phyloP scores from a whole-genome alignment of 1,140 invertebrate species.

The Mesaphorura yosii region DNA sequence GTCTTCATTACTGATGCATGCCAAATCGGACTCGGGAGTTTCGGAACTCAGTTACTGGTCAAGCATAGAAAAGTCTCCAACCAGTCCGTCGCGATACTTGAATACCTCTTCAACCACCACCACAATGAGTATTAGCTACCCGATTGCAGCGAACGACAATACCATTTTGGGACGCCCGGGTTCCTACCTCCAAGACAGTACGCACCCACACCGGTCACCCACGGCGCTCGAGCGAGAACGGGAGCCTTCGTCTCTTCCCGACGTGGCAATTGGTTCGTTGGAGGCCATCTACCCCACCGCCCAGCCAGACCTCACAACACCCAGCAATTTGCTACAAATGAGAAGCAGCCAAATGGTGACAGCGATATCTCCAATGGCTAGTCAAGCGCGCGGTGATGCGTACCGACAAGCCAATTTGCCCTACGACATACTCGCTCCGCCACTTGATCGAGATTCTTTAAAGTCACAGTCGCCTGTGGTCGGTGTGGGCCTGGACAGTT shows the following conservation, averaged over 20 bases:
- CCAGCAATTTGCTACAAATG: no score
- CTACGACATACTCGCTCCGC: no score
- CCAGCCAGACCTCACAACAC: not conserved
- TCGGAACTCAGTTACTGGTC: conserved; percentile 75
- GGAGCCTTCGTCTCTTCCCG: conserved; percentile 11
- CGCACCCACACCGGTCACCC: conserved; percentile 32
- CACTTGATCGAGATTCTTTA: no score
- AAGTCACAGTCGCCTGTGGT: no score
- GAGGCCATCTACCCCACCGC: not conserved
- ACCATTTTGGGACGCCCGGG: no score
- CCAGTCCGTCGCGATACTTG: conserved; percentile 31
- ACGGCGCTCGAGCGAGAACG: conserved; percentile 10
- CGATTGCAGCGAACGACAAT: not conserved
- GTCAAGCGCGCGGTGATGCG: no score
- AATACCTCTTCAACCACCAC: conserved; percentile 1
- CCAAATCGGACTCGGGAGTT: conserved; percentile 68
- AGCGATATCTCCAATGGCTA: no score
- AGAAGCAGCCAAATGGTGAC: no score
- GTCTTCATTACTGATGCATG: conserved; percentile 50
- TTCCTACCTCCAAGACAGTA: not conserved
- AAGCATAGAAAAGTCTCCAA: conserved; percentile 67
- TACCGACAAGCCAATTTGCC: no score
- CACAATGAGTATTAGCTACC: conserved; percentile 14
- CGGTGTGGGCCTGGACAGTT: no score
- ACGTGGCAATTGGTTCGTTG: not conserved